Percentiles rank a stretch among this genome's conserved stretches.
Evolutionary conservation across 2,888 invertebrate species (phyloP).

Genomic region (Pterostichus niger): DNA sequence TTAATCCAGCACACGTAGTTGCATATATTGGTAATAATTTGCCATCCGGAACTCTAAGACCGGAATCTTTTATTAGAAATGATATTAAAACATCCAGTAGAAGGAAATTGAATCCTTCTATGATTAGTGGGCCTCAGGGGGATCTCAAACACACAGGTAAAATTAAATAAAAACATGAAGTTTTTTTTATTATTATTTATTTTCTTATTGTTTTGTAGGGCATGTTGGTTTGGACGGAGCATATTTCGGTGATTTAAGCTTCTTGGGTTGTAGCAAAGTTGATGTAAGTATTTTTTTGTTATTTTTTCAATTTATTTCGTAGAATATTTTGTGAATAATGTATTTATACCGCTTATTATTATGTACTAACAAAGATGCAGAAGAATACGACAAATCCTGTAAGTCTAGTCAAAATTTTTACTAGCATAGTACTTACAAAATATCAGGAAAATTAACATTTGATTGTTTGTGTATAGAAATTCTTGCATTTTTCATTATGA

Average conservation of each 20-base stretch:
- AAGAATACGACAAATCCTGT: conserved; percentile 53
- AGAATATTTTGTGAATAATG: conserved; percentile 28
- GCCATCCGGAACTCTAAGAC: conserved; percentile 79
- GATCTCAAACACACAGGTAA: conserved; percentile 95
- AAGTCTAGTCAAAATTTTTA: conserved; percentile 43
- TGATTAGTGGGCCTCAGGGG: conserved; percentile 98
- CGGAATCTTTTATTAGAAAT: conserved; percentile 77
- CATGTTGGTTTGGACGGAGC: conserved; percentile 98
- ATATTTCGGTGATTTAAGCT: conserved; percentile 95
- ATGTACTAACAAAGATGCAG: conserved; percentile 40
- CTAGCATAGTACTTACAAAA: background rate
- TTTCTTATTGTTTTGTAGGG: conserved; percentile 71
- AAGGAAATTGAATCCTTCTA: conserved; percentile 89
- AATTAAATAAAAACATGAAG: background rate
- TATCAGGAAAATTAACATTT: background rate
- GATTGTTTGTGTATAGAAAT: conserved; percentile 48
- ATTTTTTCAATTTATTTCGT: background rate
- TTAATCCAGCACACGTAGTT: conserved; percentile 93
- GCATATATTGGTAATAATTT: conserved; percentile 91
- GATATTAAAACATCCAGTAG: conserved; percentile 82
- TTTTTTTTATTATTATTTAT: conserved; percentile 4
- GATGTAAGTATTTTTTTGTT: conserved; percentile 72
- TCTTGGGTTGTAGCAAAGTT: conserved; percentile 81
- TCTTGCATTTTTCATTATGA: conserved; percentile 50
- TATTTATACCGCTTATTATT: conserved; percentile 18